Conservation (phyloP, 2,888 invertebrate species). For the Willowsia nigromaculata region DNA sequence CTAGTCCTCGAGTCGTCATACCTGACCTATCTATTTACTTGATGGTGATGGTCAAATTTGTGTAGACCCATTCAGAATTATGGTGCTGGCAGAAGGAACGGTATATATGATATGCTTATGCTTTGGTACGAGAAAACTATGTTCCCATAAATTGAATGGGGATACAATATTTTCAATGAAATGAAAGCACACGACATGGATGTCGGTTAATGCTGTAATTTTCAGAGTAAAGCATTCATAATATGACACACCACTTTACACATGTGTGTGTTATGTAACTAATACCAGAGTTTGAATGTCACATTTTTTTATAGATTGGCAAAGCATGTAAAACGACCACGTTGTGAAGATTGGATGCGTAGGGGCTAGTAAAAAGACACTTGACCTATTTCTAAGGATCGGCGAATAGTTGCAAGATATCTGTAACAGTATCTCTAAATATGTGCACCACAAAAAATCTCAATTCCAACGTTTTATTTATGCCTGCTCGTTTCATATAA, state of each 20-base stretch:
- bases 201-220: neutral
- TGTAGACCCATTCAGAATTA: neutral
- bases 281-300: neutral
- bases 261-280: neutral
- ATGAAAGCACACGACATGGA: neutral
- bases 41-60: neutral
- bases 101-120: neutral
- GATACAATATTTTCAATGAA: constrained; percentile 14
- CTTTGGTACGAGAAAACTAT: constrained; percentile 19
- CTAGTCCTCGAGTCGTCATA: neutral
- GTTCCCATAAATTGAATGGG: constrained; percentile 40
- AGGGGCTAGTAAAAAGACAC: too few relatives aligned
- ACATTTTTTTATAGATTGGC: too few relatives aligned
- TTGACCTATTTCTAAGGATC: too few relatives aligned
- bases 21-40: neutral
- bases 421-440: too few relatives aligned
- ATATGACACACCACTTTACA: neutral
- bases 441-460: too few relatives aligned
- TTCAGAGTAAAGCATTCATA: neutral
- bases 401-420: too few relatives aligned
- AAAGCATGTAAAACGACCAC: too few relatives aligned
- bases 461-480: too few relatives aligned
- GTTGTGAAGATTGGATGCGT: too few relatives aligned
- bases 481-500: too few relatives aligned
- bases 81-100: too few relatives aligned